These are phyloP conservation scores for Archaeoteleia sp. DNA, from an alignment of 2,888 invertebrate genomes.

Conservation along the genomic window DNA sequence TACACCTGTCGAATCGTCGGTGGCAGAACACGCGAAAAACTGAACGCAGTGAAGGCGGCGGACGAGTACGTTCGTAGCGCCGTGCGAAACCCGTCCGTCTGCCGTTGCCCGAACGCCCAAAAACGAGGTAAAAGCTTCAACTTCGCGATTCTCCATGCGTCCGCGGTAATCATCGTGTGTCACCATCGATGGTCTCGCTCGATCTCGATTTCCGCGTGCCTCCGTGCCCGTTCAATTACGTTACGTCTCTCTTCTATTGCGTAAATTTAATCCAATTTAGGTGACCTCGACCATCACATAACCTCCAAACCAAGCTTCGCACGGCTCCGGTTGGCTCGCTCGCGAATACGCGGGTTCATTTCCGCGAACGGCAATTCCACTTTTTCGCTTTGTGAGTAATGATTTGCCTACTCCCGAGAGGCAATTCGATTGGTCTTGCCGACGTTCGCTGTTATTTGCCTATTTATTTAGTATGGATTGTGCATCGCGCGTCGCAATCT, in stretches of 20 bases:
- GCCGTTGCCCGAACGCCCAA: conserved; percentile 61
- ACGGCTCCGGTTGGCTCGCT: no score
- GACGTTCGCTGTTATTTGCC: no score
- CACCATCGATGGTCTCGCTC: conserved; percentile 41
- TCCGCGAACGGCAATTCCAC: no score
- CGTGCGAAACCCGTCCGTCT: conserved; percentile 60
- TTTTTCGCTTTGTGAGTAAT: no score
- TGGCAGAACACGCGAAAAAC: conserved; percentile 60
- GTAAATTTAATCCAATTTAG: conserved; percentile 74
- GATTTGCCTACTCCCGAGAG: no score
- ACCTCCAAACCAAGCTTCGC: conserved; percentile 55
- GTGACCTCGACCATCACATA: conserved; percentile 70
- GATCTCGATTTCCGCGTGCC: conserved; percentile 49
- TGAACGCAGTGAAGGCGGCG: conserved; percentile 59
- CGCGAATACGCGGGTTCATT: no score
- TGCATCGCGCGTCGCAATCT: no score
- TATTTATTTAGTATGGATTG: no score
- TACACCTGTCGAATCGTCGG: conserved; percentile 69
- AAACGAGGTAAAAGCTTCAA: conserved; percentile 65
- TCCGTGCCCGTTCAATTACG: conserved; percentile 60
- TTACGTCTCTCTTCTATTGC: conserved; percentile 66
- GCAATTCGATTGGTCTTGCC: no score
- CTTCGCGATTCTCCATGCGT: conserved; percentile 65
- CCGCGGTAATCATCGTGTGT: conserved; percentile 63
- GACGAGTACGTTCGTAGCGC: conserved; percentile 65